These are phyloP conservation scores for Brevipalpus yothersi DNA, from an alignment of 1,140 invertebrate genomes.

Conservation along the genomic window DNA sequence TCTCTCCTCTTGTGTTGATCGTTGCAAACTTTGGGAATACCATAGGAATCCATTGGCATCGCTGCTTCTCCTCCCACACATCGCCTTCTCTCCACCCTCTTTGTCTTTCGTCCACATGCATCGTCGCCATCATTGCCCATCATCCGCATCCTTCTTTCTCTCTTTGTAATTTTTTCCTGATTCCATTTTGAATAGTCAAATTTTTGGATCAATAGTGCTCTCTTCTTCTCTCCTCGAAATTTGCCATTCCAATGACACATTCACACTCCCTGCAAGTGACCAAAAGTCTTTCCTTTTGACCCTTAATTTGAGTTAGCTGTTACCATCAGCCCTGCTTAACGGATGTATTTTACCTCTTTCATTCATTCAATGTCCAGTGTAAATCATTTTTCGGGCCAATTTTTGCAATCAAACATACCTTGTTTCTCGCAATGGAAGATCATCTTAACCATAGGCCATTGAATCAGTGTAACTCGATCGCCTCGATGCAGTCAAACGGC, in stretches of 20 bases:
- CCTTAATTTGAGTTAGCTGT: neutral
- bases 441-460: neutral
- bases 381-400: neutral
- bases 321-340: neutral
- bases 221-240: neutral
- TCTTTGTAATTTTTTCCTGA: neutral
- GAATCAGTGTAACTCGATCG: neutral
- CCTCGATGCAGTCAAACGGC: constrained; percentile 7
- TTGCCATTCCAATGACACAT: neutral
- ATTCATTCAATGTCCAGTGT: neutral
- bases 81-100: neutral
- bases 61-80: neutral
- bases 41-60: neutral
- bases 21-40: neutral
- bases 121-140: neutral
- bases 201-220: neutral
- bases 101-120: neutral
- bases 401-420: neutral
- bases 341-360: neutral
- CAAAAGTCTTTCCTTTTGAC: neutral
- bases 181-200: neutral
- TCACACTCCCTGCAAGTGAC: neutral
- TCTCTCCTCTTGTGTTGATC: neutral
- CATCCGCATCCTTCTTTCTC: neutral
- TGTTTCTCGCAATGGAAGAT: neutral